These are phyloP conservation scores for Piaya cayana DNA, from an alignment of 2,113 vertebrate species.

Conservation along the genomic window DNA sequence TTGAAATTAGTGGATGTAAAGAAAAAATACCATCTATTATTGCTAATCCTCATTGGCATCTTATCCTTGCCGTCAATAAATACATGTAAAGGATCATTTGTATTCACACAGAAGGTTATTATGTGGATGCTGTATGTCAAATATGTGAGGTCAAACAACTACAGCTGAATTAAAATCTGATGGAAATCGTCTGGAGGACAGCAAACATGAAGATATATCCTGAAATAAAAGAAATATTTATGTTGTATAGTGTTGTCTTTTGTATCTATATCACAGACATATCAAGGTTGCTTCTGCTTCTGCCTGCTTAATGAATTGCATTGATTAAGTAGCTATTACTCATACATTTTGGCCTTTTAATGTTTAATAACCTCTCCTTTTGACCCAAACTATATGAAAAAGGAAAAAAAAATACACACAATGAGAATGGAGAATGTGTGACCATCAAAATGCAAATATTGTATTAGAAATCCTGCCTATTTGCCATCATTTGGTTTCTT, in stretches of 20 bases:
- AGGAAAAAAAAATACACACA: background rate
- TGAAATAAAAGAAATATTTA: background rate
- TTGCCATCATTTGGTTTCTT: conserved; percentile 64
- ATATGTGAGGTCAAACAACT: background rate
- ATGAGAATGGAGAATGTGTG: conserved; percentile 47
- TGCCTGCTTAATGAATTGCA: conserved; percentile 60
- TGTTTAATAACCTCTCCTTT: conserved; percentile 70
- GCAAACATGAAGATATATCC: background rate
- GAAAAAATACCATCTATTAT: background rate
- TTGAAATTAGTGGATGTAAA: background rate
- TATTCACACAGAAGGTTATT: background rate
- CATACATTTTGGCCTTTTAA: conserved; percentile 68
- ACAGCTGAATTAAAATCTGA: background rate
- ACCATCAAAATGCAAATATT: conserved; percentile 71
- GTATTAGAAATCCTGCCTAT: conserved; percentile 62
- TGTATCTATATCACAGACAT: background rate
- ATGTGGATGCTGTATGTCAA: background rate
- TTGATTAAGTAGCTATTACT: conserved; percentile 70
- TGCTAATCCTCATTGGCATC: background rate
- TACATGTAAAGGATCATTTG: background rate
- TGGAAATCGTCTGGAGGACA: background rate
- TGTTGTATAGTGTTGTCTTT: background rate
- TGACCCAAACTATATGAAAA: conserved; percentile 48
- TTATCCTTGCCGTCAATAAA: background rate
- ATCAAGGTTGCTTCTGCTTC: conserved; percentile 38